A percentile compares a stretch with the other conserved stretches of the same genome.
Evolutionary conservation across 1,140 invertebrate genomes (phyloP).

Genomic region (Atopsyche davidsoni): DNA sequence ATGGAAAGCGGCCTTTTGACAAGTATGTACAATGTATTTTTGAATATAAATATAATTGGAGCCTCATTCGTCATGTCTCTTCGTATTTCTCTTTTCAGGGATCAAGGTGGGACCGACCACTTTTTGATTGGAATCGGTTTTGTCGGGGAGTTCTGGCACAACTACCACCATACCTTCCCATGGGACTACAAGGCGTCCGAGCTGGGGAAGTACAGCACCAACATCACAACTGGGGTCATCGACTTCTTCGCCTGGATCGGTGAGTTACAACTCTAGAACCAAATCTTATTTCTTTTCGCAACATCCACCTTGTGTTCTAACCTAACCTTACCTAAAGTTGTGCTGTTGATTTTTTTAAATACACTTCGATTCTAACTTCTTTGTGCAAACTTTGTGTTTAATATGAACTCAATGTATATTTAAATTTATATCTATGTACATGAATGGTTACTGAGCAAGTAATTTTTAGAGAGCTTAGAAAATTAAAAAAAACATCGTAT

Average conservation of each 20-base stretch:
- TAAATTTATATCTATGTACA: too few species aligned
- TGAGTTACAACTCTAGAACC: conserved; percentile 30
- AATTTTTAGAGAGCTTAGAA: too few species aligned
- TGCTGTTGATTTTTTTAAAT: too few species aligned
- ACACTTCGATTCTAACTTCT: too few species aligned
- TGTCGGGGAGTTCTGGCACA: conserved; percentile 65
- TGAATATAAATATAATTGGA: background rate
- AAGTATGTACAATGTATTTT: conserved; percentile 34
- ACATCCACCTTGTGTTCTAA: too few species aligned
- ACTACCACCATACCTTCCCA: conserved; percentile 83
- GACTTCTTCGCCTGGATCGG: conserved; percentile 63
- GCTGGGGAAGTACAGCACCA: conserved; percentile 55
- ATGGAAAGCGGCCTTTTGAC: conserved; percentile 61
- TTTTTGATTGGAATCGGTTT: conserved; percentile 36
- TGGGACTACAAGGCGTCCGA: conserved; percentile 71
- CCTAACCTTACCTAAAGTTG: too few species aligned
- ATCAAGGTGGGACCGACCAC: conserved; percentile 46
- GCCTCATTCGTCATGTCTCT: background rate
- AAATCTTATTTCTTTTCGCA: too few species aligned
- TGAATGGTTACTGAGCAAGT: too few species aligned
- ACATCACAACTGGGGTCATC: conserved; percentile 67
- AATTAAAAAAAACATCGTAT: too few species aligned
- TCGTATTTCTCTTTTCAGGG: conserved; percentile 35
- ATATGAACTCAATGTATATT: too few species aligned
- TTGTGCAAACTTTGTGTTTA: too few species aligned